A percentile compares a stretch with the other conserved stretches of the same genome.
Conservation (phyloP, 2,113 vertebrate species). For the Callorhinus ursinus region DNA sequence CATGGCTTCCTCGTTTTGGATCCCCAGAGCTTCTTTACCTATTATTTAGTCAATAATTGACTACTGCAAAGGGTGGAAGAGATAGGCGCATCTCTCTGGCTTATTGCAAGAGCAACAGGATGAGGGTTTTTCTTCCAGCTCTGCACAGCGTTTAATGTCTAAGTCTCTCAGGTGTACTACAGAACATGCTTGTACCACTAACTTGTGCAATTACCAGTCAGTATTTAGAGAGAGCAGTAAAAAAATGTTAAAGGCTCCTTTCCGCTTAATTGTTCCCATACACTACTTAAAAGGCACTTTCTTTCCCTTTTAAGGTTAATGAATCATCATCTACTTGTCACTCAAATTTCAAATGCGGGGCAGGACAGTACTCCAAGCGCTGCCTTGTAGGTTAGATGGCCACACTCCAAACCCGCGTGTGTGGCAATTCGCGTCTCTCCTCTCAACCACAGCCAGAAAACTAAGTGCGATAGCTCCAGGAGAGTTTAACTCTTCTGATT, state of each 20-base stretch:
- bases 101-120: background rate
- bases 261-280: constrained; percentile 12
- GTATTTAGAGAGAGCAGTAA: background rate
- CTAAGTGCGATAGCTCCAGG: background rate
- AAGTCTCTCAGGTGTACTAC: background rate
- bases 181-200: background rate
- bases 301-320: background rate
- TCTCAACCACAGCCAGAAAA: background rate
- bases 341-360: background rate
- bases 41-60: background rate
- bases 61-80: background rate
- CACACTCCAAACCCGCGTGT: background rate
- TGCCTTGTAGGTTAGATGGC: background rate
- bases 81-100: background rate
- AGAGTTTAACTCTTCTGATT: background rate
- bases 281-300: background rate
- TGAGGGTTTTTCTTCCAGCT: background rate
- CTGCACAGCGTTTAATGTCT: background rate
- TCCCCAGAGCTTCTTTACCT: background rate
- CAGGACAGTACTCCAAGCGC: background rate
- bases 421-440: background rate
- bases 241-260: background rate
- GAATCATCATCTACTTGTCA: background rate
- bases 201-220: constrained; percentile 41
- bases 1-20: background rate